Percentiles rank a stretch among this genome's conserved stretches.
Conservation (phyloP, 64 coral and sea anemone species). For the Stichodactyla helianthus region DNA sequence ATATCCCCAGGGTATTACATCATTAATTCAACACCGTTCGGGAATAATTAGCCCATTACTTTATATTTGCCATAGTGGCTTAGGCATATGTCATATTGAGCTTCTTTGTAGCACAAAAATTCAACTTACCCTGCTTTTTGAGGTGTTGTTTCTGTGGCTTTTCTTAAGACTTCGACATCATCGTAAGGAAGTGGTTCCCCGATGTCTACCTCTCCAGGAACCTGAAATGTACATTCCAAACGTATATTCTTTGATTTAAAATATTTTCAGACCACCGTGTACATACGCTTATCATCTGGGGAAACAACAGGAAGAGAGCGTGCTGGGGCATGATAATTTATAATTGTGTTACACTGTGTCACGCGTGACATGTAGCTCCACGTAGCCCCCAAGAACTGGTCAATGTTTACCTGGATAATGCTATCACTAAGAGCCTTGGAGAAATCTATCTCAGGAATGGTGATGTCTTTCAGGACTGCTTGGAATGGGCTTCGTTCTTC, state of each 20-base stretch:
- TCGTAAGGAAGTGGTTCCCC: background rate
- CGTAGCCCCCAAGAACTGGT: background rate
- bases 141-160: background rate
- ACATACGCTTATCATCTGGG: too few relatives aligned
- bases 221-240: background rate
- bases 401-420: background rate
- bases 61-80: background rate
- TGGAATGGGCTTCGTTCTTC: conserved; percentile 24
- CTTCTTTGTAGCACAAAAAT: background rate
- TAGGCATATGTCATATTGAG: background rate
- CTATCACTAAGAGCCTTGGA: background rate
- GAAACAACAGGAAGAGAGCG: too few relatives aligned
- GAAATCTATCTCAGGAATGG: conserved; percentile 28
- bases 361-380: too few relatives aligned
- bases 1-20: too few relatives aligned
- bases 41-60: too few relatives aligned
- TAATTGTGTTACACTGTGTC: too few relatives aligned
- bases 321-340: too few relatives aligned
- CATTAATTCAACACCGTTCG: too few relatives aligned
- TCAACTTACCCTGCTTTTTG: background rate
- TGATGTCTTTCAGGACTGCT: conserved; percentile 34
- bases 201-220: conserved; percentile 27
- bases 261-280: too few relatives aligned
- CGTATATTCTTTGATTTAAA: background rate
- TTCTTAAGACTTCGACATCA: background rate